Conservation (phyloP, 2,797 vertebrate genomes). For the Acestrorhynchus altus region DNA sequence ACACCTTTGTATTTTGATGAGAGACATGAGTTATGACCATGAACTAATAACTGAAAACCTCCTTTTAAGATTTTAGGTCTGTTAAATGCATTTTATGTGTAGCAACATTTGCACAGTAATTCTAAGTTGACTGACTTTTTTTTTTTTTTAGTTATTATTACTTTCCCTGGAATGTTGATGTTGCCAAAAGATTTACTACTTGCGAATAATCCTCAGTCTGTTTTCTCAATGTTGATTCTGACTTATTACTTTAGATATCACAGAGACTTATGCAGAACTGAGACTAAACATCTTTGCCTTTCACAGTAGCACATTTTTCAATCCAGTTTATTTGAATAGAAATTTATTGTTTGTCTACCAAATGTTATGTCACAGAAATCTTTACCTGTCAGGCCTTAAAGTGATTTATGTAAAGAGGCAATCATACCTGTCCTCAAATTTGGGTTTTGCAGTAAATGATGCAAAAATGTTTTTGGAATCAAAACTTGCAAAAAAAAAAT, state of each 20-base stretch:
- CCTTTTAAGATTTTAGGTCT: neutral
- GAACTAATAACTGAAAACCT: neutral
- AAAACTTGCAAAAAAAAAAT: neutral
- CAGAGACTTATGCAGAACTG: neutral
- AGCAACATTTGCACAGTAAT: slow-evolving; percentile 25
- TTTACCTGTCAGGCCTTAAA: neutral
- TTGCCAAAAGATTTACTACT: neutral
- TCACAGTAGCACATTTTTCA: neutral
- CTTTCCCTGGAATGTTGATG: neutral
- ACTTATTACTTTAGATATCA: neutral
- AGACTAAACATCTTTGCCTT: neutral
- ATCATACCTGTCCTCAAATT: neutral
- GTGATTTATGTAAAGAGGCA: neutral
- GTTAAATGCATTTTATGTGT: neutral
- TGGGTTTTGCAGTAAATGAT: neutral
- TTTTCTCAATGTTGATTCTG: neutral
- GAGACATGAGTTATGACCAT: neutral
- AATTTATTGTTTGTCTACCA: neutral
- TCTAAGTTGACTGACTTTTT: neutral
- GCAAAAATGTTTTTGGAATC: neutral
- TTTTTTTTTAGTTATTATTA: slow-evolving; percentile 6
- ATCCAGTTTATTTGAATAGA: neutral
- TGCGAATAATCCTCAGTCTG: neutral
- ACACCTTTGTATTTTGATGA: neutral
- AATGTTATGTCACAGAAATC: neutral